Percentiles rank a stretch among this genome's conserved stretches.
Conservation (phyloP, 1,140 invertebrate genomes). For the Atopsyche davidsoni region DNA sequence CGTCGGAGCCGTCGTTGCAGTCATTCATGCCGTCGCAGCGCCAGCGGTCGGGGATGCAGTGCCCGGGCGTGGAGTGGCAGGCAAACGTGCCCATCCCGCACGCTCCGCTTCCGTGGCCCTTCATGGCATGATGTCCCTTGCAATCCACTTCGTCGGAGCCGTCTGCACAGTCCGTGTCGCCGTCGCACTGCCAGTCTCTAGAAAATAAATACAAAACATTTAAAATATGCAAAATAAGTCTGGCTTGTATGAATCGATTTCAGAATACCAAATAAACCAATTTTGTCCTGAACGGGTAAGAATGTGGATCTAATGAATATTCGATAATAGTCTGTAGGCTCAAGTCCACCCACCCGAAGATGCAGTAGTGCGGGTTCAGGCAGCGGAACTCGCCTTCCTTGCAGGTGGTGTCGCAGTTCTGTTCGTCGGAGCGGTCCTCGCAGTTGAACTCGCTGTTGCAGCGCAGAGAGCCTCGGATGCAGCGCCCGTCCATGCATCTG, state of each 20-base stretch:
- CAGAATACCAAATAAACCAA: too few relatives aligned
- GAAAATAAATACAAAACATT: too few relatives aligned
- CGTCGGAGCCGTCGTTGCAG: conserved; percentile 57
- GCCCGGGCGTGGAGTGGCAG: conserved; percentile 38
- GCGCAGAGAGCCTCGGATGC: conserved; percentile 56
- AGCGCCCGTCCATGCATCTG: conserved; percentile 62
- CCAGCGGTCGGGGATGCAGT: conserved; percentile 56
- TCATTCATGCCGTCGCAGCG: conserved; percentile 61
- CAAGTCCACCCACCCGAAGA: conserved; percentile 44
- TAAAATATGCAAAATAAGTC: conserved; percentile 25
- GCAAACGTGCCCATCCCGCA: conserved; percentile 40
- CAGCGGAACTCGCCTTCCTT: conserved; percentile 53
- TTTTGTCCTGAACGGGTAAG: too few relatives aligned
- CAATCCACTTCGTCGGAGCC: conserved; percentile 44
- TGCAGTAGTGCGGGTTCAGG: conserved; percentile 49
- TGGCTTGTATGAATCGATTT: too few relatives aligned
- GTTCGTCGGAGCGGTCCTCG: conserved; percentile 56
- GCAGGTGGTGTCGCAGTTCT: conserved; percentile 50
- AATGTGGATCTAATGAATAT: too few relatives aligned
- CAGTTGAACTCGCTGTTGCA: conserved; percentile 68
- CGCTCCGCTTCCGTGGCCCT: conserved; percentile 52
- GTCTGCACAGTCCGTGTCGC: conserved; percentile 57
- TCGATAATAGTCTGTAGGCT: too few relatives aligned
- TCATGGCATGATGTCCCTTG: neutral
- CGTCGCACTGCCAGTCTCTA: conserved; percentile 56